A percentile compares a stretch with the other conserved stretches of the same genome.
Conservation (phyloP, 2,797 vertebrate genomes). For the Ispidina lecontei region DNA sequence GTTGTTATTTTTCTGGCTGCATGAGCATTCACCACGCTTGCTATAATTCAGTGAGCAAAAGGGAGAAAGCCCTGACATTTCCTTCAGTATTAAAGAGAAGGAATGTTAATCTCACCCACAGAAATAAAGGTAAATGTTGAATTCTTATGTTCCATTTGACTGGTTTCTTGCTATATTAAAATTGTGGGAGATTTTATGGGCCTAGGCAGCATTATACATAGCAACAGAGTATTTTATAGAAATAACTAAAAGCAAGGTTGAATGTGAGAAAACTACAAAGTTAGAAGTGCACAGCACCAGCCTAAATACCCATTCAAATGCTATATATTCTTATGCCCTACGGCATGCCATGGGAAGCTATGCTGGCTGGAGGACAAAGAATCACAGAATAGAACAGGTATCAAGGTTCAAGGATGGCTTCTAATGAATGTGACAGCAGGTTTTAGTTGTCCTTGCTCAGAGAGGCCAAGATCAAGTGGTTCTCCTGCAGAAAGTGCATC, state of each 20-base stretch:
- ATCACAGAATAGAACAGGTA: too few relatives aligned
- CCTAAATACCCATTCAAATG: background rate
- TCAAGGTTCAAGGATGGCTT: background rate
- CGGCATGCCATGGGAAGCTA: background rate
- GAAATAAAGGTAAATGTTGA: constrained; percentile 17
- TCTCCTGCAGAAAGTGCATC: background rate
- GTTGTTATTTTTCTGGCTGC: background rate
- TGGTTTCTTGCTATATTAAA: background rate
- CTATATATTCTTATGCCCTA: background rate
- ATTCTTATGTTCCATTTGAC: background rate
- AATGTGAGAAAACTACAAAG: background rate
- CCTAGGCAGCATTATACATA: background rate
- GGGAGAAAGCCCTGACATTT: background rate
- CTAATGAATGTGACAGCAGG: background rate
- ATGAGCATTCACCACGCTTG: background rate
- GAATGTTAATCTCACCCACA: background rate
- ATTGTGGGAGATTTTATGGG: background rate
- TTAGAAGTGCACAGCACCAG: background rate
- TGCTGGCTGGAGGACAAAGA: background rate
- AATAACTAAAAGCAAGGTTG: background rate
- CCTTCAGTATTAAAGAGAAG: constrained; percentile 11
- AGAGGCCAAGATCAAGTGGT: background rate
- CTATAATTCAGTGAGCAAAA: background rate
- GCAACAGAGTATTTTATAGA: background rate
- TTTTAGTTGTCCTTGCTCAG: background rate